Percentiles rank a stretch among this genome's conserved stretches.
phyloP scores from a whole-genome alignment of 1,140 invertebrate species.

The Sinella curviseta region DNA sequence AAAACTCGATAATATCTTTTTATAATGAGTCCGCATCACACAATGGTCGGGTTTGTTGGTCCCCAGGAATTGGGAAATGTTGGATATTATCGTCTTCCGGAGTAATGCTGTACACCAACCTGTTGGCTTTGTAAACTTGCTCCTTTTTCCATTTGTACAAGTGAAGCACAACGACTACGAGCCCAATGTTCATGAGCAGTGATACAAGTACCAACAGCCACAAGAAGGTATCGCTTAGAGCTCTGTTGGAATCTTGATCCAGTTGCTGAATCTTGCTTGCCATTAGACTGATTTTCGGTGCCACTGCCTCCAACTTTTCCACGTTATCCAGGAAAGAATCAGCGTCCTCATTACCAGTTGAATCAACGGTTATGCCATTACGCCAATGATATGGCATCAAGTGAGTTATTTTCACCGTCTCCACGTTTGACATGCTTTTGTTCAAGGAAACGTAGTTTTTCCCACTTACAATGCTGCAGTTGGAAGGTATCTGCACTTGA shows the following conservation, averaged over 20 bases:
- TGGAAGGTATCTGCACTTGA: not conserved
- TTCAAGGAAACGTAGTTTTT: not conserved
- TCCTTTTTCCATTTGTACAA: constrained; percentile 1
- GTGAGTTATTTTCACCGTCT: not conserved
- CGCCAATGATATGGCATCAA: constrained; percentile 6
- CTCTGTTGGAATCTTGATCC: not conserved
- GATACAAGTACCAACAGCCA: not conserved
- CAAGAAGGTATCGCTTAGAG: not conserved
- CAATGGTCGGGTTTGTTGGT: not conserved
- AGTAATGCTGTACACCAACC: not conserved
- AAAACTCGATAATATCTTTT: no score
- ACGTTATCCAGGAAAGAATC: not conserved
- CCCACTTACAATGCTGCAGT: not conserved
- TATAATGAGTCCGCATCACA: not conserved
- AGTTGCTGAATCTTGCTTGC: not conserved
- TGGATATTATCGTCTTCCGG: not conserved
- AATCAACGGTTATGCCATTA: not conserved
- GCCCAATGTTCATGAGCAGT: not conserved
- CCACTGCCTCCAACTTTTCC: not conserved
- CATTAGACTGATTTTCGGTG: not conserved
- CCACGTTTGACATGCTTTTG: not conserved
- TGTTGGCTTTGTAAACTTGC: not conserved
- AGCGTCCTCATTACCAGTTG: not conserved
- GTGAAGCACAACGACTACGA: not conserved
- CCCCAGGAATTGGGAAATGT: not conserved